Evolutionary conservation across 2,888 invertebrate genomes (phyloP), one percentile per base, ranked within the genome.

Genomic region (Punctoribates punctum): DNA sequence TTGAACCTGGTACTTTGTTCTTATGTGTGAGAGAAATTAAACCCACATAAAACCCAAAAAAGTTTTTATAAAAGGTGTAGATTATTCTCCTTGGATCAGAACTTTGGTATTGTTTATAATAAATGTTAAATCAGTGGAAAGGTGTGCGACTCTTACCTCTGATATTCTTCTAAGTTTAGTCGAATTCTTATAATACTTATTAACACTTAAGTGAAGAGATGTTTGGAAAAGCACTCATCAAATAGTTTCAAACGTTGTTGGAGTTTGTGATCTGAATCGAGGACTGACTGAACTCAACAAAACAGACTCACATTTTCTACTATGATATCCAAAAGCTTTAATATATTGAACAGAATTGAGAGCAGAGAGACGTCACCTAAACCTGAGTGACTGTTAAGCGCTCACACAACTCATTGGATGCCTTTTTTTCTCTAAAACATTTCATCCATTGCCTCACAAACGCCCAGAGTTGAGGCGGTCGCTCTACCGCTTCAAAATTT

Each of bases 291-390:
- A 54, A 48, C 46, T 48, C 15, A 48, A 48, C 46, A 17, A 67
- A 67, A 38, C 38, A 67, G 38, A n/a, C 38, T 67, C 67, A 67
- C 67, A 67, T 67, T 67, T 67, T 67, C 70, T 46, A 46, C 70
- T 70, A 67, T 67, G 38, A 67, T 67, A 13, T 29, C 15, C 29
- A 15, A 67, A 67, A 13, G 65, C 23, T 23, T 70, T 70, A 62
- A 62, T 62, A 34, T 34, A 62, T 62, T 62, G 62, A 27, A 60
- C 25, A 60, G 60, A n/a, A 60, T 9, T 20, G 51, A 51, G 60
- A 60, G 60, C 17, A 60, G 60, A 27, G 65, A 65, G 65, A 70
- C 70, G 70, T 70, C 70, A 70, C 42, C 27, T 23, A 42, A 70
- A 70, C 70, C 23, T 70, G 70, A 42, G 46, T 70, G 42, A 70